Base-by-base conservation (phyloP, 1,140 invertebrate species). In the Aphaenogaster rudis region DNA sequence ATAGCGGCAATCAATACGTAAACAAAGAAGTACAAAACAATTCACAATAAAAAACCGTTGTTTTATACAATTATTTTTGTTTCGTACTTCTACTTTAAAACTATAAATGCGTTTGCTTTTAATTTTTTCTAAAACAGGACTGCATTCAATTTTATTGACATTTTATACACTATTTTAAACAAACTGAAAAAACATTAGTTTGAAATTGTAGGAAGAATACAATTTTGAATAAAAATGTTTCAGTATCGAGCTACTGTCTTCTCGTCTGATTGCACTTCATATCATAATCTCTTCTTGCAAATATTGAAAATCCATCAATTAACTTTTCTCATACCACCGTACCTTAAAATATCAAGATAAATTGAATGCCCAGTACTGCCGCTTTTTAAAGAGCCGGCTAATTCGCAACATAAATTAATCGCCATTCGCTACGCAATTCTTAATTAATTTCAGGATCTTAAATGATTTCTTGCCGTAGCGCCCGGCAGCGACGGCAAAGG, bases 391-490 rank as follows among this genome's bases (percentile, higher is more conserved):
- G 59, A 82, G 28, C 63, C 50, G 86, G 11, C 54, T 66, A 63
- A 88, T 88, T 64, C 36, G 36, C 61, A 86, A 86, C 57, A 64
- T 64, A 63, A 90, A 50, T 81, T 86, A 86, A 86, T 74, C 59
- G 42, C 42, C 64, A 39, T 28, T 17, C 50, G 50, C 9, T 42
- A 50, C 9, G 67, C 64, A 64, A 90, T 87, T 79, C 63, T 86
- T 89, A 90, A 89, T 90, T 86, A 90, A 90, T 90, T 87, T 61
- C 50, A 11, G 42, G 33, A 57, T 33, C n/a, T n/a, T 13, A 8
- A 54, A 36, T 72, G 77, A 90, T 77, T 82, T 89, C 88, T 89
- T 87, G 82, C 84, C 69, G 50, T 17, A 52, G 13, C n/a, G 21
- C 48, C 59, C 80, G 69, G 52, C 63, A 69, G 36, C n/a, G 33